These are phyloP conservation scores for Polyommatus icarus DNA, from an alignment of 2,888 invertebrate genomes.

Conservation along the genomic window DNA sequence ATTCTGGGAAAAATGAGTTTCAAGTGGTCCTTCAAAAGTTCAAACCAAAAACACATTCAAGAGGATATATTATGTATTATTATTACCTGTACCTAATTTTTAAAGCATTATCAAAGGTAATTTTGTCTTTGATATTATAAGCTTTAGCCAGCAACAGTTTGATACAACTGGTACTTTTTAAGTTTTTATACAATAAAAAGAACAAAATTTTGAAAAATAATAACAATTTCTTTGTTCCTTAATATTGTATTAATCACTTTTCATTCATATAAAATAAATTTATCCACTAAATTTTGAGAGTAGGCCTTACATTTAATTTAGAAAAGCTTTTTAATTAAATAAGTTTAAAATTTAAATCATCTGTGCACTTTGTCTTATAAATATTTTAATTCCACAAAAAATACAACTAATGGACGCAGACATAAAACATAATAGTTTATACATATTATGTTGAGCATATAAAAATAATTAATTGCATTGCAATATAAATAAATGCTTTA, in stretches of 20 bases:
- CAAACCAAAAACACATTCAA: too few relatives aligned
- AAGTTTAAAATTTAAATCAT: slow-evolving; percentile 38
- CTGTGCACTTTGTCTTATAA: slow-evolving; percentile 39
- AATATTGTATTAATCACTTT: slow-evolving; percentile 46
- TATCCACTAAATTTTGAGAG: slow-evolving; percentile 67
- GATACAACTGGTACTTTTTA: background rate
- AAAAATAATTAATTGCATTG: slow-evolving; percentile 74
- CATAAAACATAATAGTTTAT: slow-evolving; percentile 49
- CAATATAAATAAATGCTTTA: slow-evolving; percentile 77
- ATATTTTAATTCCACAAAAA: slow-evolving; percentile 51
- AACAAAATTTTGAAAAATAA: slow-evolving; percentile 36
- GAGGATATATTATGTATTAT: too few relatives aligned
- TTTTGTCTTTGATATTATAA: background rate
- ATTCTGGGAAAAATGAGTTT: too few relatives aligned
- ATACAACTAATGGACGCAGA: slow-evolving; percentile 66
- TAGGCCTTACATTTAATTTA: slow-evolving; percentile 55
- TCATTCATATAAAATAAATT: slow-evolving; percentile 66
- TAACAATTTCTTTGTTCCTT: slow-evolving; percentile 66
- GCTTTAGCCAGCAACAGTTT: background rate
- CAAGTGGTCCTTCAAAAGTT: too few relatives aligned
- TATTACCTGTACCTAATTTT: too few relatives aligned
- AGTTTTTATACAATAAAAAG: background rate
- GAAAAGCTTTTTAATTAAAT: slow-evolving; percentile 38
- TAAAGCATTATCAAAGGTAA: too few relatives aligned
- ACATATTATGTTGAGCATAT: slow-evolving; percentile 68